Percentiles rank a stretch among this genome's conserved stretches.
phyloP scores from a whole-genome alignment of 1,140 invertebrate species.

The Pteromalus puparum region DNA sequence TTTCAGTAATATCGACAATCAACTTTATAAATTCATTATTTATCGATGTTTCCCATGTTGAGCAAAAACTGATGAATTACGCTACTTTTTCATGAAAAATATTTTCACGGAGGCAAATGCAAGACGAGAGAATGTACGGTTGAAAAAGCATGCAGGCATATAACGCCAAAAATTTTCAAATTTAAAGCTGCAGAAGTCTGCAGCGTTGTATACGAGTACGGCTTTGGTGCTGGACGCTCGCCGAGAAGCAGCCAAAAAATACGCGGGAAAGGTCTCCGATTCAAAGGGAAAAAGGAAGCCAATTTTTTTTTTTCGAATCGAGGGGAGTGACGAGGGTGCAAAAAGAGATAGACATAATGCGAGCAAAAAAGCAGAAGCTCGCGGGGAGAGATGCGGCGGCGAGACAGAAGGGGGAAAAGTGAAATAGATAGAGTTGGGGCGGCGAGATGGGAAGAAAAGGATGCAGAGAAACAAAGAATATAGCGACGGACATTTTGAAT shows the following conservation, averaged over 20 bases:
- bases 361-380: slow-evolving; percentile 16
- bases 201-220: not conserved
- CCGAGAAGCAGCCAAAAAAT: slow-evolving; percentile 17
- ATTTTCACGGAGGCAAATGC: not conserved
- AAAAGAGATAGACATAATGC: slow-evolving; percentile 40
- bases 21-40: too few species aligned
- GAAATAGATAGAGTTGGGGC: slow-evolving; percentile 45
- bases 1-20: not conserved
- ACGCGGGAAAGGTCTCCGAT: slow-evolving; percentile 26
- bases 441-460: slow-evolving; percentile 20
- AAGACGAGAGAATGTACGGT: not conserved
- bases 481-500: slow-evolving; percentile 45
- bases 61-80: too few species aligned
- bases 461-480: slow-evolving; percentile 51
- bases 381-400: not conserved
- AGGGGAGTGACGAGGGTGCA: slow-evolving; percentile 50
- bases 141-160: not conserved
- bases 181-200: slow-evolving; percentile 58
- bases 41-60: too few species aligned
- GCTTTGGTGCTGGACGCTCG: not conserved
- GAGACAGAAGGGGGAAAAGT: slow-evolving; percentile 28
- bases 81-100: not conserved
- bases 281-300: slow-evolving; percentile 52
- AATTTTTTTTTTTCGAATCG: slow-evolving; percentile 32
- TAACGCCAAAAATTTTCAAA: slow-evolving; percentile 60